Evolutionary conservation across 2,888 invertebrate species (phyloP).

Genomic region (Heterodera filipjevi): DNA sequence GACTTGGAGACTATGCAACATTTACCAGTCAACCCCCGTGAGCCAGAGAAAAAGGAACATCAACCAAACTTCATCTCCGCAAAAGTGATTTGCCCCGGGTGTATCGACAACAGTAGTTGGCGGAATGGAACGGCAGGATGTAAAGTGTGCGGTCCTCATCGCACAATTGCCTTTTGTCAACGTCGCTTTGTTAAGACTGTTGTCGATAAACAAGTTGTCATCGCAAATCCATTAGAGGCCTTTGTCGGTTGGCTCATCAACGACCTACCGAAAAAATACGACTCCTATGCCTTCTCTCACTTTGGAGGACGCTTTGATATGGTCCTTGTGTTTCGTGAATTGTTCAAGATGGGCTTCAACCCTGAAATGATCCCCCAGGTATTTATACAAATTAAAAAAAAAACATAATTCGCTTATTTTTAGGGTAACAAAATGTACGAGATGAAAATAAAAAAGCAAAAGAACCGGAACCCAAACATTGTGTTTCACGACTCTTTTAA

Average conservation of each 20-base stretch:
- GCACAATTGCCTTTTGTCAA: background rate
- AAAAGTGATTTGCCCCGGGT: background rate
- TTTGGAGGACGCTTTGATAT: slow-evolving; percentile 28
- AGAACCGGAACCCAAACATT: background rate
- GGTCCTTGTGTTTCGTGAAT: slow-evolving; percentile 14
- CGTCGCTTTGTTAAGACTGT: background rate
- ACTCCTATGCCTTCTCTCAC: slow-evolving; percentile 11
- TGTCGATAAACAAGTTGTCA: background rate
- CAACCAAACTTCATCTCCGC: slow-evolving; percentile 26
- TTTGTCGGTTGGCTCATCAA: slow-evolving; percentile 27
- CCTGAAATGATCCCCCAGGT: slow-evolving; percentile 5
- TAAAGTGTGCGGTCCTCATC: background rate
- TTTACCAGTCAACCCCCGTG: too few species aligned
- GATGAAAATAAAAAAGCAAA: background rate
- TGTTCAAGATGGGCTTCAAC: slow-evolving; percentile 5
- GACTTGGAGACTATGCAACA: slow-evolving; percentile 16
- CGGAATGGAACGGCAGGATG: background rate
- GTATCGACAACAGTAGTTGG: slow-evolving; percentile 1
- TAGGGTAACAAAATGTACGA: background rate
- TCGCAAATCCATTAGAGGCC: slow-evolving; percentile 13
- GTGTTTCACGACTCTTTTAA: slow-evolving; percentile 19
- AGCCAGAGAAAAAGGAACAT: slow-evolving; percentile 8
- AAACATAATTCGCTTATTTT: background rate
- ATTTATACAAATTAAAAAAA: background rate
- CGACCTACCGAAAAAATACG: slow-evolving; percentile 7